Conservation (phyloP, 2,888 invertebrate species). For the Pinctada fucata region DNA sequence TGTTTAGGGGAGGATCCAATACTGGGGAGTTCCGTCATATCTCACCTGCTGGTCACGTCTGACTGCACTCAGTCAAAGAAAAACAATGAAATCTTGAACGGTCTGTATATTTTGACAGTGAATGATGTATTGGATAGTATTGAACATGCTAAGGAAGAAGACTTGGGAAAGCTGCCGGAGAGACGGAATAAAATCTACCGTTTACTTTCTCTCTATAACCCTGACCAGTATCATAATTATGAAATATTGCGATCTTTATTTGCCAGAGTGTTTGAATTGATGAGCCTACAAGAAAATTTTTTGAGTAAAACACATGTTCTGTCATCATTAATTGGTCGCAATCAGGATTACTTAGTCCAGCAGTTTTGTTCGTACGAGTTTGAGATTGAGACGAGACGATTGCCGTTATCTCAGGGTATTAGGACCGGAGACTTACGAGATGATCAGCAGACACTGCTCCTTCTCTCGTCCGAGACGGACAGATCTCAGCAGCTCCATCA, state of each 20-base stretch:
- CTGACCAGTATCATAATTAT: conserved; percentile 58
- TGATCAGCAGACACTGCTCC: conserved; percentile 57
- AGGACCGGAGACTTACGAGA: conserved; percentile 51
- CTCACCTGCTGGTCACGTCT: conserved; percentile 38
- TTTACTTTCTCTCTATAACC: conserved; percentile 62
- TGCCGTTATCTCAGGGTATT: conserved; percentile 43
- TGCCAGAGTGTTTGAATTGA: conserved; percentile 55
- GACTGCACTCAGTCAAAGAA: conserved; percentile 42
- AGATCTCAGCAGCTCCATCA: conserved; percentile 61
- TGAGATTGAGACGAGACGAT: conserved; percentile 48
- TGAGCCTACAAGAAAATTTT: conserved; percentile 17
- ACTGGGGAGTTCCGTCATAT: conserved; percentile 56
- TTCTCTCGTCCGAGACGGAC: conserved; percentile 49
- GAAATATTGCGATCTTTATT: conserved; percentile 60
- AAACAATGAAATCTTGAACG: conserved; percentile 60
- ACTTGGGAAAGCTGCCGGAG: conserved; percentile 27
- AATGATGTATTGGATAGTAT: conserved; percentile 58
- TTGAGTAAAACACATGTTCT: conserved; percentile 55
- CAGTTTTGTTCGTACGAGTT: conserved; percentile 62
- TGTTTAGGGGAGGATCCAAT: conserved; percentile 54
- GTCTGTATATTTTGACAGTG: conserved; percentile 58
- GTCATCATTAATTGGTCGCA: conserved; percentile 61
- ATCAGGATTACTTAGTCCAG: conserved; percentile 57
- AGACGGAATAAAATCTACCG: conserved; percentile 47
- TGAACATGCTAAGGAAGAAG: conserved; percentile 24